phyloP scores from a whole-genome alignment of 2,888 invertebrate genomes.

The Brachyptera putata region DNA sequence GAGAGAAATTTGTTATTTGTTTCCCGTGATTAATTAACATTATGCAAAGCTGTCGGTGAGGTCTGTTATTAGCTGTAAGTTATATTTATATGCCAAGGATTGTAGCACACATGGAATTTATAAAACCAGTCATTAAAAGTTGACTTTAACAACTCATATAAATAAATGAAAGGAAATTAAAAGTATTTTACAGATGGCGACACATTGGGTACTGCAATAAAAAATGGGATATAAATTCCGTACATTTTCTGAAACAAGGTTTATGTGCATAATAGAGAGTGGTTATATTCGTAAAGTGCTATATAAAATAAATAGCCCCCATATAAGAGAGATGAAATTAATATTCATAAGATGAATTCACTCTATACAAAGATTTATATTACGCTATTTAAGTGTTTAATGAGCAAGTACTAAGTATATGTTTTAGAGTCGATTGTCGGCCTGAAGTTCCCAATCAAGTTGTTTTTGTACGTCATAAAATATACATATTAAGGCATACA shows the following conservation, averaged over 20 bases:
- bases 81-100: conserved; percentile 12
- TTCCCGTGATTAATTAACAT: not conserved
- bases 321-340: no score
- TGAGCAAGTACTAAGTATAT: not conserved
- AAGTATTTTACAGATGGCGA: conserved; percentile 15
- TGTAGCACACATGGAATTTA: not conserved
- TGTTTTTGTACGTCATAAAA: not conserved
- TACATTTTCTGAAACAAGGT: conserved; percentile 7
- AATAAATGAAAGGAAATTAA: conserved; percentile 15
- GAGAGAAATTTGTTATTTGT: not conserved
- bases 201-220: conserved; percentile 17
- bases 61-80: conserved; percentile 1
- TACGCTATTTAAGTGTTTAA: not conserved
- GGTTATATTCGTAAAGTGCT: conserved; percentile 4
- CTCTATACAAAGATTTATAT: not conserved
- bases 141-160: conserved; percentile 14
- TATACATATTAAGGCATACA: not conserved
- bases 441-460: not conserved
- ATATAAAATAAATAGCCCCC: no score
- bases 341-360: no score
- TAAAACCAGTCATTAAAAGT: conserved; percentile 12
- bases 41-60: no score
- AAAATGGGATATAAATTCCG: conserved; percentile 2
- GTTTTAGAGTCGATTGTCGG: not conserved
- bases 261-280: conserved; percentile 5